These are phyloP conservation scores for Lontra canadensis DNA, from an alignment of 2,113 vertebrate genomes.

Conservation along the genomic window DNA sequence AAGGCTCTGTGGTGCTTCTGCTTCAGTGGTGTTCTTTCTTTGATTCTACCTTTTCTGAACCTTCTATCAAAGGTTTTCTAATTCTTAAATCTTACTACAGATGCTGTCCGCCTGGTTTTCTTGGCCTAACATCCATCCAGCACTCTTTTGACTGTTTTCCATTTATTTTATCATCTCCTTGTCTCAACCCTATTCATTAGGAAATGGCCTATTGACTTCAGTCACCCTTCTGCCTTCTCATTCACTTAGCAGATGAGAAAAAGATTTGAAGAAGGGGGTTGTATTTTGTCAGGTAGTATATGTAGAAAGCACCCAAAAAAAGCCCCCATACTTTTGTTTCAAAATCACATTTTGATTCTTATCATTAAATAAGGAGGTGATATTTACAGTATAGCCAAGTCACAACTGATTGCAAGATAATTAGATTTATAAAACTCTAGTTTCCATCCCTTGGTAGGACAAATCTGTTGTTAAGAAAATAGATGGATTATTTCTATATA, in stretches of 20 bases:
- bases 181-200: neutral
- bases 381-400: neutral
- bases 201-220: neutral
- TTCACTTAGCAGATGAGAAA: neutral
- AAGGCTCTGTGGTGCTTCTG: conserved; percentile 10
- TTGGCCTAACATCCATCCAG: neutral
- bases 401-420: neutral
- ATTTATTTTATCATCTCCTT: neutral
- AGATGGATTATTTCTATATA: neutral
- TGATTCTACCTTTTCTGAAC: conserved; percentile 44
- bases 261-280: neutral
- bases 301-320: neutral
- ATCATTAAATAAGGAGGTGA: neutral
- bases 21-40: neutral
- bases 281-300: neutral
- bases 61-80: conserved; percentile 43
- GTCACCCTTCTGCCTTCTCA: neutral
- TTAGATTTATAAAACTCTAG: neutral
- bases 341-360: conserved; percentile 27
- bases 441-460: neutral
- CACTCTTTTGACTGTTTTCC: neutral
- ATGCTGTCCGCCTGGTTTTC: neutral
- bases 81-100: conserved; percentile 44
- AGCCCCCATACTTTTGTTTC: neutral
- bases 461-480: neutral